phyloP scores from a whole-genome alignment of 2,113 vertebrate species.

The Percopsis transmontana region DNA sequence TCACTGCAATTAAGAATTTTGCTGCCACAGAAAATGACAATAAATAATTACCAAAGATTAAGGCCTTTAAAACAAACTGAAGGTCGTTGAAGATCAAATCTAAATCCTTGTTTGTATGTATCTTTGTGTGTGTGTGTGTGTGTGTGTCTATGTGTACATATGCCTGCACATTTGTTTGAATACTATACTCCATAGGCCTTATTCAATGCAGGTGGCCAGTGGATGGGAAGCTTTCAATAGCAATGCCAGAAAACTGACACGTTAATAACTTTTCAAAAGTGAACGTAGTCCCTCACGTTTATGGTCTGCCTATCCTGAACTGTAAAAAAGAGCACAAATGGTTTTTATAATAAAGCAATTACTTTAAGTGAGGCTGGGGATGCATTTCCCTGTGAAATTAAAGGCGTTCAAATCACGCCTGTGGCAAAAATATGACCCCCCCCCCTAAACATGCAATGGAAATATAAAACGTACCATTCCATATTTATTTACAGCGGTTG shows the following conservation, averaged over 20 bases:
- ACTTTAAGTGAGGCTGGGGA: conserved; percentile 40
- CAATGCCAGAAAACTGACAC: conserved; percentile 58
- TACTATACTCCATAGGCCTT: conserved; percentile 80
- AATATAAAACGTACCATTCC: conserved; percentile 54
- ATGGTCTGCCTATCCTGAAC: neutral
- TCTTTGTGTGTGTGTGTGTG: neutral
- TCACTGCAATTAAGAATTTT: too few species aligned
- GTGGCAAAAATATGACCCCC: conserved; percentile 46
- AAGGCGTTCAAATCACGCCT: conserved; percentile 42
- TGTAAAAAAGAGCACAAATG: conserved; percentile 19
- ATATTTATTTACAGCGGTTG: conserved; percentile 53
- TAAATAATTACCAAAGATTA: too few species aligned
- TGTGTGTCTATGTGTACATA: conserved; percentile 11
- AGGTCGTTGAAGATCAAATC: neutral
- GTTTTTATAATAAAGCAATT: conserved; percentile 62
- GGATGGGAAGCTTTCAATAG: conserved; percentile 52
- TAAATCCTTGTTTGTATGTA: neutral
- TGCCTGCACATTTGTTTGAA: conserved; percentile 62
- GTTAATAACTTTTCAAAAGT: conserved; percentile 49
- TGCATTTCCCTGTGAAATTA: conserved; percentile 44
- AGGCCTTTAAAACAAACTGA: too few species aligned
- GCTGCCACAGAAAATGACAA: too few species aligned
- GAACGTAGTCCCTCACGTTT: conserved; percentile 22
- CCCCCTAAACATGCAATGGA: conserved; percentile 50
- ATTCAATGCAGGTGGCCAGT: conserved; percentile 85